These are phyloP conservation scores for Melanophora roralis DNA, from an alignment of 2,888 invertebrate genomes.

Conservation along the genomic window DNA sequence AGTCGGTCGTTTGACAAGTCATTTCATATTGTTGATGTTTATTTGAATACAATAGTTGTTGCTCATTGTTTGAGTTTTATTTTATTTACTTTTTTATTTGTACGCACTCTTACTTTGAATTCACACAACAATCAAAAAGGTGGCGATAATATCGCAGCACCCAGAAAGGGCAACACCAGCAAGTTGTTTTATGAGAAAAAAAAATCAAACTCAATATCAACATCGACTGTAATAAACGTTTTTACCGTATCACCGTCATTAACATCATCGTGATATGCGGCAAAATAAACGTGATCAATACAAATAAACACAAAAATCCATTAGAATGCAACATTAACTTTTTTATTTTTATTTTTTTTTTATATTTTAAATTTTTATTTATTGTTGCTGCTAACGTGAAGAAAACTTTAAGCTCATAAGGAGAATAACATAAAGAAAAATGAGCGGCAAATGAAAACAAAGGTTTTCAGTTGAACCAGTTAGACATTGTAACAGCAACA, in stretches of 20 bases:
- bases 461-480: slow-evolving; percentile 30
- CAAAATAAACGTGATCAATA: slow-evolving; percentile 47
- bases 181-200: background rate
- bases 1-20: background rate
- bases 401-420: slow-evolving; percentile 14
- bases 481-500: slow-evolving; percentile 39
- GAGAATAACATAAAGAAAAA: slow-evolving; percentile 4
- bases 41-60: slow-evolving; percentile 22
- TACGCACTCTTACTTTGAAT: slow-evolving; percentile 36
- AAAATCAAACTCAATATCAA: slow-evolving; percentile 9
- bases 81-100: no score
- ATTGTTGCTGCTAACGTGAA: background rate
- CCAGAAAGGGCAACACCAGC: background rate
- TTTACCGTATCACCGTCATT: slow-evolving; percentile 17
- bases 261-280: slow-evolving; percentile 44
- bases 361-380: background rate
- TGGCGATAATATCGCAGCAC: slow-evolving; percentile 1
- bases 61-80: background rate
- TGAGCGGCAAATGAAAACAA: slow-evolving; percentile 40
- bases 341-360: background rate
- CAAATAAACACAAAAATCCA: slow-evolving; percentile 19
- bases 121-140: slow-evolving; percentile 14
- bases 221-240: slow-evolving; percentile 28
- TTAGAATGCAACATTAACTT: slow-evolving; percentile 18
- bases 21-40: slow-evolving; percentile 11